Evolutionary conservation across 2,888 invertebrate genomes (phyloP), one percentile per base, ranked within the genome.

Genomic region (Phaonia tiefii): DNA sequence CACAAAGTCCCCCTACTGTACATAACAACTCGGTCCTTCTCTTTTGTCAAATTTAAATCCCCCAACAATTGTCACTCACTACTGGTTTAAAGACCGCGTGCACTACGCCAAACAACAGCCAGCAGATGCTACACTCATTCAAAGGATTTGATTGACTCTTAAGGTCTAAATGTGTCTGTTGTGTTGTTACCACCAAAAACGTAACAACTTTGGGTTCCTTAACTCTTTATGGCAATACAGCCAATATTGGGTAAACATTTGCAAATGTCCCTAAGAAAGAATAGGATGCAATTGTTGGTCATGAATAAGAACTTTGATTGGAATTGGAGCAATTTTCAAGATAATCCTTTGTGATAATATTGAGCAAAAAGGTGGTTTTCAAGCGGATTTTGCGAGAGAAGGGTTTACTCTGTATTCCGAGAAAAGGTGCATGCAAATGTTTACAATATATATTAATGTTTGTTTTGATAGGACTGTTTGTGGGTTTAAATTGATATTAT

Each of bases 41-140:
- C n/a, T n/a, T n/a, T n/a, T 44, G 44, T 11, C 42, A 2, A 37
- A 54, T 56, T 49, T 39, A 74, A 79, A 65, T 63, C 65, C 11
- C 65, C 11, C 37, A 54, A 46, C 78, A 78, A 79, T 79, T 79
- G 74, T 74, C 78, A 79, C 63, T 70, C 67, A 17, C 26, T 70
- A 70, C 69, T 74, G 79, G n/a, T n/a, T n/a, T n/a, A n/a, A n/a
- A n/a, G n/a, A n/a, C n/a, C n/a, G n/a, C n/a, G n/a, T n/a, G n/a
- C 56, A 74, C 73, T 54, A 54, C 13, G n/a, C 26, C 37, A 0
- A 37, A 44, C 31, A 67, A 42, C 54, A 44, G 44, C 2, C 13
- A 44, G n/a, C 44, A 44, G 44, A 44, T 44, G 44, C 44, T 44
- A 2, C n/a, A n/a, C 44, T 44, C 13, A 10, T 11, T 13, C 44